A percentile compares a stretch with the other conserved stretches of the same genome.
phyloP scores from a whole-genome alignment of 2,113 vertebrate genomes.

The Peucedramus taeniatus region DNA sequence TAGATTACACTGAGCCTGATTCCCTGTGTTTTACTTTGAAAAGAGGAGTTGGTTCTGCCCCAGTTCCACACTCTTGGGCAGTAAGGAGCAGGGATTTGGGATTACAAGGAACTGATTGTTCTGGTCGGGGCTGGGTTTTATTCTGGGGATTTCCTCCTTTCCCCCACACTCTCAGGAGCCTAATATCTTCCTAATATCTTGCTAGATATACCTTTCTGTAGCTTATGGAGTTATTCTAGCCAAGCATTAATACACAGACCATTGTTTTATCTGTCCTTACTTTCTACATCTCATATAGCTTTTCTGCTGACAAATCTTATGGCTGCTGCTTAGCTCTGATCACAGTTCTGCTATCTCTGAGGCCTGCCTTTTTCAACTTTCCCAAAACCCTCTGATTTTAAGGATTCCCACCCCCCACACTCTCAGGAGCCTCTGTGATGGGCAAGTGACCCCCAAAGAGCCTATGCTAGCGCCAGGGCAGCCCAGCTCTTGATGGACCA shows the following conservation, averaged over 20 bases:
- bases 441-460: not conserved
- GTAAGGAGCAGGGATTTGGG: not conserved
- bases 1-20: not conserved
- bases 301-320: too few relatives aligned
- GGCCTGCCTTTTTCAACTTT: too few relatives aligned
- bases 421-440: not conserved
- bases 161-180: not conserved
- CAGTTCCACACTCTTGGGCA: not conserved
- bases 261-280: too few relatives aligned
- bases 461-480: not conserved
- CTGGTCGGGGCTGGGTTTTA: not conserved
- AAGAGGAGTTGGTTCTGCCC: not conserved
- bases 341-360: too few relatives aligned
- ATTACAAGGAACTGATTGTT: not conserved
- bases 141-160: not conserved
- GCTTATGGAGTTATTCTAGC: too few relatives aligned
- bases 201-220: too few relatives aligned
- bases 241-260: too few relatives aligned
- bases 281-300: too few relatives aligned
- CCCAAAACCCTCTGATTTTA: too few relatives aligned
- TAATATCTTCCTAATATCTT: too few relatives aligned
- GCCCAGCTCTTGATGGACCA: not conserved
- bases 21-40: not conserved
- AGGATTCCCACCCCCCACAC: too few relatives aligned
- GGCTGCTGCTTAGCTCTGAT: too few relatives aligned